A percentile compares a stretch with the other conserved stretches of the same genome.
Conservation (phyloP, 2,113 vertebrate genomes). For the Larimichthys polyactis region DNA sequence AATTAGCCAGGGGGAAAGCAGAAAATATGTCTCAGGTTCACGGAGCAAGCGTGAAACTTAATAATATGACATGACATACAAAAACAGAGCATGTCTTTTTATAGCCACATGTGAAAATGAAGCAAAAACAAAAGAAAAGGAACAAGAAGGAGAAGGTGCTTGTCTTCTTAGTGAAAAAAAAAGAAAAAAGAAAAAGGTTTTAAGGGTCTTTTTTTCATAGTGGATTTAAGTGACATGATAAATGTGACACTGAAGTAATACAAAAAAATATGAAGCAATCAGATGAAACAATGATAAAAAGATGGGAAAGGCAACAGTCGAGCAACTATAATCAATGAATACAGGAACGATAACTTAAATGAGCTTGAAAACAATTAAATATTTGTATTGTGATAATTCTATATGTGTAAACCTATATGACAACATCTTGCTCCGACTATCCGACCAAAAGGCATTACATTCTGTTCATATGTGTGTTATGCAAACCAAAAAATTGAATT, state of each 20-base stretch:
- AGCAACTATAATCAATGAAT: conserved; percentile 42
- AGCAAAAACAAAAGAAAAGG: conserved; percentile 29
- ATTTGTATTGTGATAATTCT: conserved; percentile 3
- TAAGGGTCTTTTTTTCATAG: conserved; percentile 7
- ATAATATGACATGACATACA: conserved; percentile 69
- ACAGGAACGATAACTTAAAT: conserved; percentile 21
- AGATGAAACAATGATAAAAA: conserved; percentile 42
- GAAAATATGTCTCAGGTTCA: conserved; percentile 71
- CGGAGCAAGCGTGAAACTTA: conserved; percentile 65
- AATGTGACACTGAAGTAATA: conserved; percentile 23
- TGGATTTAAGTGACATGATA: conserved; percentile 41
- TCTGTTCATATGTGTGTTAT: background rate
- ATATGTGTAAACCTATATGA: background rate
- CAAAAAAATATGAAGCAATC: conserved; percentile 31
- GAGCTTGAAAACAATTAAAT: conserved; percentile 32
- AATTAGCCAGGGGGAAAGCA: conserved; percentile 72
- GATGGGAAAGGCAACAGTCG: conserved; percentile 4
- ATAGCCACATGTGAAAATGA: conserved; percentile 55
- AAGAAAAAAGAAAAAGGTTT: conserved; percentile 2
- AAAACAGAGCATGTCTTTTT: conserved; percentile 68
- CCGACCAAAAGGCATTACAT: background rate
- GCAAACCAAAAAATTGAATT: background rate
- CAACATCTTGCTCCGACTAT: conserved; percentile 6
- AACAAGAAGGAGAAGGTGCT: conserved; percentile 13
- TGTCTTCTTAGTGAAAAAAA: background rate